Evolutionary conservation across 2,797 vertebrate genomes (phyloP).

Genomic region (Phyllotis vaccarum): DNA sequence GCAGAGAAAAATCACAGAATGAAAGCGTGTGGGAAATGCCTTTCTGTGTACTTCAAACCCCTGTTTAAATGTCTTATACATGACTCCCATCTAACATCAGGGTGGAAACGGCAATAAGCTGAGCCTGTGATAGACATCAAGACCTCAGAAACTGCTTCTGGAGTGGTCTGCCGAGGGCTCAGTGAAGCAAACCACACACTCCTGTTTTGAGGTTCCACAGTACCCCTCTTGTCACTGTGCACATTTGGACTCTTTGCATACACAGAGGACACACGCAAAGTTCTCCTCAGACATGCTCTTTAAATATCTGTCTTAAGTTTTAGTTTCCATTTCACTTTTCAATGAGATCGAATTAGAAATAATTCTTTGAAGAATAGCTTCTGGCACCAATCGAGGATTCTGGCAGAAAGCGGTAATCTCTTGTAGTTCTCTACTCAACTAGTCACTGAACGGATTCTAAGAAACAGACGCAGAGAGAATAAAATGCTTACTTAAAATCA

Average conservation of each 20-base stretch:
- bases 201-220: background rate
- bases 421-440: background rate
- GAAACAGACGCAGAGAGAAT: constrained; percentile 53
- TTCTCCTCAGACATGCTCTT: constrained; percentile 30
- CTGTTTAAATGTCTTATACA: background rate
- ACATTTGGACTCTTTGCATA: background rate
- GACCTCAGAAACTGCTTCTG: background rate
- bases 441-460: constrained; percentile 23
- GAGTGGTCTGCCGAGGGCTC: background rate
- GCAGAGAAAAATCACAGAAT: constrained; percentile 72
- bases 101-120: background rate
- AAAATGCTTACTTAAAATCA: constrained; percentile 57
- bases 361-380: background rate
- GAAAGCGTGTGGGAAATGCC: constrained; percentile 55
- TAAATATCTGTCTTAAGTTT: constrained; percentile 61
- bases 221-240: background rate
- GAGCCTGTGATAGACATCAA: constrained; percentile 1
- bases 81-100: constrained; percentile 7
- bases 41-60: constrained; percentile 50
- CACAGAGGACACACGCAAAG: background rate
- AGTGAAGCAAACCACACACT: background rate
- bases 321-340: constrained; percentile 60
- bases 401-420: background rate
- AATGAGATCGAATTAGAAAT: constrained; percentile 64
- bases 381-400: constrained; percentile 31